phyloP scores from a whole-genome alignment of 2,113 vertebrate genomes.

The Asarcornis scutulata region DNA sequence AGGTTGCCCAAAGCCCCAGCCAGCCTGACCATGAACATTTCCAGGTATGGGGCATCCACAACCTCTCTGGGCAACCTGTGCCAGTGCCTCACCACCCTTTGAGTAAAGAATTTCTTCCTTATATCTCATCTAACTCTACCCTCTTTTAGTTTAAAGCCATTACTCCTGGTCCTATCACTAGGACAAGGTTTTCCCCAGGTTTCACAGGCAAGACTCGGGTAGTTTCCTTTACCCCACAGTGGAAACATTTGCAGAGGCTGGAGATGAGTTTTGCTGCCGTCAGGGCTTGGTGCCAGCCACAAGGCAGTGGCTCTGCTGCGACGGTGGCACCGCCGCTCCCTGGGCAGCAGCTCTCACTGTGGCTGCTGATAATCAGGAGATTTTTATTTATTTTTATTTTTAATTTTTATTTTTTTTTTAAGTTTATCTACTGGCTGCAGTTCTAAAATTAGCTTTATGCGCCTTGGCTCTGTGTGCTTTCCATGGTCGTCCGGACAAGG shows the following conservation, averaged over 20 bases:
- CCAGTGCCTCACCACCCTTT: too few species aligned
- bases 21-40: too few species aligned
- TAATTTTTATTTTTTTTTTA: neutral
- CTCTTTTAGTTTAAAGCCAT: too few species aligned
- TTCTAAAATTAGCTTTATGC: neutral
- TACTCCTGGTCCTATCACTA: too few species aligned
- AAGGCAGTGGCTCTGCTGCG: neutral
- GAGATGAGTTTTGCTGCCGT: neutral
- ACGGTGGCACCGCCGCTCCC: fast-evolving
- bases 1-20: too few species aligned
- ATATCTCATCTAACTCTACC: too few species aligned
- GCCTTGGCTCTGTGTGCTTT: neutral
- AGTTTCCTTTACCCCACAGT: neutral
- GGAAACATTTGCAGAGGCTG: neutral
- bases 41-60: too few species aligned
- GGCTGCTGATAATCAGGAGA: neutral
- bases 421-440: neutral
- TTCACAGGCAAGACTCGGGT: neutral
- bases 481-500: neutral
- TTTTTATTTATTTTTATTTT: neutral
- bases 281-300: neutral
- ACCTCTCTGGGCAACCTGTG: too few species aligned
- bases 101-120: too few species aligned
- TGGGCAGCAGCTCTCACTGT: neutral
- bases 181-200: neutral